phyloP scores from a whole-genome alignment of 2,888 invertebrate species.

The Pycnomerus fuliginosus region DNA sequence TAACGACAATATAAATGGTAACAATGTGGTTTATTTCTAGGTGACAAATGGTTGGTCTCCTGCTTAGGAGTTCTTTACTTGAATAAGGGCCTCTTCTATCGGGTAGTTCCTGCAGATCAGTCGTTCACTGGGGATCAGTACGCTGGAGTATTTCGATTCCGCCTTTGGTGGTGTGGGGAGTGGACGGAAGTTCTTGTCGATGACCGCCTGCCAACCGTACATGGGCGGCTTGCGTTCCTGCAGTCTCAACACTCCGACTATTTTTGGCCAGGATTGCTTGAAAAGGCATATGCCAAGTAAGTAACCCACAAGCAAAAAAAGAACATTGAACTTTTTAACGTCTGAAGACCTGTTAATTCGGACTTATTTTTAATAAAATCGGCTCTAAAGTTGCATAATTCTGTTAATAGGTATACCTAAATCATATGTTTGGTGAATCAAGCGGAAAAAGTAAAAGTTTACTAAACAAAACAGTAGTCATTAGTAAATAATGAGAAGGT shows the following conservation, averaged over 20 bases:
- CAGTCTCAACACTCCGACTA: constrained; percentile 79
- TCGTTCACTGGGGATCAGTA: constrained; percentile 69
- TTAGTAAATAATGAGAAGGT: too few relatives aligned
- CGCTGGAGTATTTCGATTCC: constrained; percentile 83
- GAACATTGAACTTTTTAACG: too few relatives aligned
- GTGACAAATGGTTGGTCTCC: constrained; percentile 88
- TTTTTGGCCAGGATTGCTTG: constrained; percentile 86
- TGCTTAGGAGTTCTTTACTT: constrained; percentile 83
- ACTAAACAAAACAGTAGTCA: too few relatives aligned
- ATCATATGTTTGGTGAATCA: too few relatives aligned
- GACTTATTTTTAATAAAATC: too few relatives aligned
- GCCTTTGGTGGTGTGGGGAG: constrained; percentile 92
- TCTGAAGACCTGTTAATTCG: too few relatives aligned
- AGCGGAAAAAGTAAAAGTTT: too few relatives aligned
- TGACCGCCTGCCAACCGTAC: constrained; percentile 85
- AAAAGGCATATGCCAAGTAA: constrained; percentile 92
- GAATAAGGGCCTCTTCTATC: constrained; percentile 84
- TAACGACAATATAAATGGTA: too few relatives aligned
- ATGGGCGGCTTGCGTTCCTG: constrained; percentile 82
- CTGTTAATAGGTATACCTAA: too few relatives aligned
- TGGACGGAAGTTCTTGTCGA: constrained; percentile 90
- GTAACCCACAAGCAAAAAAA: constrained; percentile 36
- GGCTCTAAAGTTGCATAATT: too few relatives aligned
- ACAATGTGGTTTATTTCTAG: constrained; percentile 58
- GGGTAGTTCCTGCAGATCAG: constrained; percentile 90